Evolutionary conservation across 2,113 vertebrate species (phyloP).

Genomic region (Cnemophilus loriae): DNA sequence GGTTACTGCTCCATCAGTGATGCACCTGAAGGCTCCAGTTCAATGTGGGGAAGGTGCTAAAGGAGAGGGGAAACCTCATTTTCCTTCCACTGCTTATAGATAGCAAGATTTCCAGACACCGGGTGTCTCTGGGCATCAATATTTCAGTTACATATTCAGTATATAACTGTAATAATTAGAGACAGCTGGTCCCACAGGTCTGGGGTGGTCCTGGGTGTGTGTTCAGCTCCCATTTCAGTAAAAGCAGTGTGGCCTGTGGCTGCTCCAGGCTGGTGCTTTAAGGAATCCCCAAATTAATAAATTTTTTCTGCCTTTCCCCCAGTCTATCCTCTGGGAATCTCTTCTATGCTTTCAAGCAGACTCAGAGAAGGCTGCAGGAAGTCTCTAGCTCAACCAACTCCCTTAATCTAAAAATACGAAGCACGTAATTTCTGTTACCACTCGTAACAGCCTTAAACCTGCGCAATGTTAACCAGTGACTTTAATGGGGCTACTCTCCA

Average conservation of each 20-base stretch:
- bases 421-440: background rate
- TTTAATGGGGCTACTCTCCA: background rate
- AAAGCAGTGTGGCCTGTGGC: background rate
- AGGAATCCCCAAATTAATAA: background rate
- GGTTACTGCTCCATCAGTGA: accelerated
- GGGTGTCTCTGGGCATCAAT: background rate
- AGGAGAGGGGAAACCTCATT: background rate
- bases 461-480: background rate
- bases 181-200: background rate
- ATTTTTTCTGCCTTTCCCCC: background rate
- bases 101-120: background rate
- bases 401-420: background rate
- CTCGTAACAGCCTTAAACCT: background rate
- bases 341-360: background rate
- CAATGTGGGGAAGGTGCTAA: accelerated
- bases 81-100: background rate
- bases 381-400: background rate
- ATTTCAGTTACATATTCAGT: background rate
- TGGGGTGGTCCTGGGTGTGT: background rate
- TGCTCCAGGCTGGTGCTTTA: background rate
- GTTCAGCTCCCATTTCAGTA: background rate
- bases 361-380: background rate
- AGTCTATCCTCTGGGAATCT: accelerated
- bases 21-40: background rate
- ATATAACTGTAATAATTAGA: background rate